Conservation (phyloP, 1,140 invertebrate genomes). For the Hyposmocoma kahamanoa region DNA sequence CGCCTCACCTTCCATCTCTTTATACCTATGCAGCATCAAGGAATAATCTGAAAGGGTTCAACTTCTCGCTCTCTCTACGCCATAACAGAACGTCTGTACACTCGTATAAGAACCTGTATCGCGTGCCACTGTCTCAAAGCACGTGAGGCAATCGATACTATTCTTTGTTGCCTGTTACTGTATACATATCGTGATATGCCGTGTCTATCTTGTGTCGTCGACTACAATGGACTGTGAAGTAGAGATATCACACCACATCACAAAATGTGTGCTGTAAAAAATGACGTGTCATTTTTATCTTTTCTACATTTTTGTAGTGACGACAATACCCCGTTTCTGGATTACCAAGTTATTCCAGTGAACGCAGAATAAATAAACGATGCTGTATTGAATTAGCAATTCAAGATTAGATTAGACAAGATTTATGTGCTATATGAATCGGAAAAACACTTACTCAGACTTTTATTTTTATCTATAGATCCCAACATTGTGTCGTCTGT, state of each 20-base stretch:
- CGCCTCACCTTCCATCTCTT: constrained; percentile 39
- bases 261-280: no score
- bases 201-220: background rate
- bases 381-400: no score
- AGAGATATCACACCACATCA: no score
- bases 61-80: constrained; percentile 8
- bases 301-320: no score
- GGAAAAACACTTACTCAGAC: constrained; percentile 55
- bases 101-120: background rate
- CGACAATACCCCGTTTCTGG: no score
- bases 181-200: constrained; percentile 15
- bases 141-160: constrained; percentile 25
- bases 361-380: background rate
- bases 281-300: no score
- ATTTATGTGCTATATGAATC: no score
- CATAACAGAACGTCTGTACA: background rate
- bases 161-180: constrained; percentile 14
- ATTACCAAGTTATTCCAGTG: no score
- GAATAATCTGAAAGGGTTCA: constrained; percentile 63
- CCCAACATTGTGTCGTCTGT: constrained; percentile 58
- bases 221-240: constrained; percentile 20
- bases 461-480: constrained; percentile 62
- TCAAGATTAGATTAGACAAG: no score
- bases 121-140: background rate
- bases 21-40: constrained; percentile 48